phyloP scores from a whole-genome alignment of 2,797 vertebrate genomes.

The Tenualosa thibaudeaui region DNA sequence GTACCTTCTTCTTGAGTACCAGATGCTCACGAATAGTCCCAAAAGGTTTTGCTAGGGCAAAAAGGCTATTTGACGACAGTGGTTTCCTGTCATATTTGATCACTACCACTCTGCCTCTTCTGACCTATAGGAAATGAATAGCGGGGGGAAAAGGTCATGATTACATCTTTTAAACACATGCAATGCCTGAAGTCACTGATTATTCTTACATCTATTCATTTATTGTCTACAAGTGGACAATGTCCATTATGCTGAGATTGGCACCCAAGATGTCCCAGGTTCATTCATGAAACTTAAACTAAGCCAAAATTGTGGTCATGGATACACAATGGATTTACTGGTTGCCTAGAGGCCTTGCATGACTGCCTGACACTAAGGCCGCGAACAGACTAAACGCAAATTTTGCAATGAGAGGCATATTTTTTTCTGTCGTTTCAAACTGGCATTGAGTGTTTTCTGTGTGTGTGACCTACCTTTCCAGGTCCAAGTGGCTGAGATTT shows the following conservation, averaged over 20 bases:
- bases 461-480: slow-evolving; percentile 58
- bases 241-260: too few species aligned
- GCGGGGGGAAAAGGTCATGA: not conserved
- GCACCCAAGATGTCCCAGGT: too few species aligned
- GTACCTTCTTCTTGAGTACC: slow-evolving; percentile 77
- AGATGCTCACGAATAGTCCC: slow-evolving; percentile 70
- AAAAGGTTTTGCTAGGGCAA: slow-evolving; percentile 69
- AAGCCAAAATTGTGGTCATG: not conserved
- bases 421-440: too few species aligned
- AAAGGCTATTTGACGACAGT: slow-evolving; percentile 67
- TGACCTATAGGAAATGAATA: slow-evolving; percentile 48
- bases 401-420: too few species aligned
- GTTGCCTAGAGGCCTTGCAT: not conserved
- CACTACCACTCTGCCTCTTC: slow-evolving; percentile 75
- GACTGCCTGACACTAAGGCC: not conserved
- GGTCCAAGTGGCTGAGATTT: slow-evolving; percentile 51
- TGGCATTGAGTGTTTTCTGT: too few species aligned
- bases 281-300: too few species aligned
- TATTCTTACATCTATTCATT: not conserved
- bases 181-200: not conserved
- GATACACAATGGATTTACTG: not conserved
- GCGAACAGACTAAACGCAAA: too few species aligned
- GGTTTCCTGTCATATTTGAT: slow-evolving; percentile 73
- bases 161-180: not conserved
- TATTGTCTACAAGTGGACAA: too few species aligned